phyloP scores from a whole-genome alignment of 2,888 invertebrate genomes.

The Mythimna lalbum region DNA sequence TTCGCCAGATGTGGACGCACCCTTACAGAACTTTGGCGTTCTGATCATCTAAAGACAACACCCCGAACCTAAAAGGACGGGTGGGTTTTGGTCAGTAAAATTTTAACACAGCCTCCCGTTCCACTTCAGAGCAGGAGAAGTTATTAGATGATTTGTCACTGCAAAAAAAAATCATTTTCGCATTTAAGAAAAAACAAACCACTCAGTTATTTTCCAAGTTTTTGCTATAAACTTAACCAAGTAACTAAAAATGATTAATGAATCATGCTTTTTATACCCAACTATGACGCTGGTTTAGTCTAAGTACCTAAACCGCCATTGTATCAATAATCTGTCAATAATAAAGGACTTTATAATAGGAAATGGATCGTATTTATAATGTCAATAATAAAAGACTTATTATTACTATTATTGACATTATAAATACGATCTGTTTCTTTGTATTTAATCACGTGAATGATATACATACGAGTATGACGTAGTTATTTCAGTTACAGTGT shows the following conservation, averaged over 20 bases:
- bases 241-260: not conserved
- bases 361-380: constrained; percentile 10
- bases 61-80: no score
- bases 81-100: no score
- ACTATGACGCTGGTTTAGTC: constrained; percentile 2
- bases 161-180: no score
- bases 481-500: no score
- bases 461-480: not conserved
- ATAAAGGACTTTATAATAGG: no score
- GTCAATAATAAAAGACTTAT: constrained; percentile 7
- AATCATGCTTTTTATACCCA: constrained; percentile 18
- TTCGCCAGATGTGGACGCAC: no score
- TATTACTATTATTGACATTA: constrained; percentile 4
- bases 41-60: no score
- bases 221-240: constrained; percentile 1
- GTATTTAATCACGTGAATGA: constrained; percentile 3
- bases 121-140: no score
- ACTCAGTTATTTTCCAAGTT: not conserved
- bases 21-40: no score
- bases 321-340: constrained; percentile 21
- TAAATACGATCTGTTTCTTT: constrained; percentile 13
- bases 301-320: not conserved
- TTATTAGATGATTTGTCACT: no score
- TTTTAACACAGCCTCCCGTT: no score
- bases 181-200: not conserved